Evolutionary conservation across 2,888 invertebrate genomes (phyloP).

Genomic region (Lochmaea crataegi): DNA sequence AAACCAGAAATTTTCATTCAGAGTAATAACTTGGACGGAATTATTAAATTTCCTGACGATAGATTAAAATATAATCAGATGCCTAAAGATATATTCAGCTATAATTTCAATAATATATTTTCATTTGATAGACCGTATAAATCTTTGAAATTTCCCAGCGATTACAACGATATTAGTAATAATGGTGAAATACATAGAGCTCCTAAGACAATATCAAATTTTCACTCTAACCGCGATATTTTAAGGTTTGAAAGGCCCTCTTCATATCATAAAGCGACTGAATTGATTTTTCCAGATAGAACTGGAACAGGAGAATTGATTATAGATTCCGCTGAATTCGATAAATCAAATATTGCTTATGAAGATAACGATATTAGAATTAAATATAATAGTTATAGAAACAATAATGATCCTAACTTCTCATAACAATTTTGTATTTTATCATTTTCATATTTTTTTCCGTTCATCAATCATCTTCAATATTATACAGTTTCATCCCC

Average conservation of each 20-base stretch:
- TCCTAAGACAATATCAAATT: not conserved
- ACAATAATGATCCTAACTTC: conserved; percentile 2
- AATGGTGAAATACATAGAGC: not conserved
- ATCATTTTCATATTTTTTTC: not conserved
- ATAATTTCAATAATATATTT: conserved; percentile 3
- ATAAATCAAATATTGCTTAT: conserved; percentile 33
- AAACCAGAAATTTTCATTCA: conserved; percentile 22
- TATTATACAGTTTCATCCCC: no score
- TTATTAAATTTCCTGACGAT: conserved; percentile 32
- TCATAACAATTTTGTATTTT: not conserved
- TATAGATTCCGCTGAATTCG: conserved; percentile 62
- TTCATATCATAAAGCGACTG: conserved; percentile 55
- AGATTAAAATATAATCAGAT: conserved; percentile 11
- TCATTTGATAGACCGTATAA: not conserved
- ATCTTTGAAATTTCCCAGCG: not conserved
- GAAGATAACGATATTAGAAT: conserved; percentile 40
- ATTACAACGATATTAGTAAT: not conserved
- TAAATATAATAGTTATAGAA: conserved; percentile 15
- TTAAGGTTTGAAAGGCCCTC: conserved; percentile 56
- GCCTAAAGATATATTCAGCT: not conserved
- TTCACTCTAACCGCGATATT: not conserved
- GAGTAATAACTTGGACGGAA: conserved; percentile 21
- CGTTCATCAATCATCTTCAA: not conserved
- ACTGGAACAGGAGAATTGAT: conserved; percentile 68
- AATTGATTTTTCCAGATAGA: conserved; percentile 68